Evolutionary conservation across 2,888 invertebrate genomes (phyloP), one percentile per base, ranked within the genome.

Genomic region (Philhelius pedissequus): DNA sequence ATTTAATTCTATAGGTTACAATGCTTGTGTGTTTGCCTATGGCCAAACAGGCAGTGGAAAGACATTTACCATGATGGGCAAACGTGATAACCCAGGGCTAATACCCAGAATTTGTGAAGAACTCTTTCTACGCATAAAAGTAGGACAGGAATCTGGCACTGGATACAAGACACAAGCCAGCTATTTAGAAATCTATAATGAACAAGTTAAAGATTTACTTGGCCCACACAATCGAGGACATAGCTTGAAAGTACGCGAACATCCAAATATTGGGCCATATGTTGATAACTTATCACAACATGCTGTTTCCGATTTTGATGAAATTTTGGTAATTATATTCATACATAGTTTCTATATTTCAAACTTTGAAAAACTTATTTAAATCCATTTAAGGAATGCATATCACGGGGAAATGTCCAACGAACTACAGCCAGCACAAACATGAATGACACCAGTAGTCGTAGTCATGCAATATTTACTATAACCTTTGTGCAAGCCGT

Each of bases 11-110:
- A 40, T 35, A 91, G 91, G 92, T 38, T 97, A 97, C 93, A 97
- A 97, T 92, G 97, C 97, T 77, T 97, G 97, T 90, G 96, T 97
- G 74, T 97, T 97, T 92, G 97, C 97, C 50, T 97, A 97, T 90
- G 97, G 97, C 20, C 97, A 97, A 93, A 97, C 97, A 3, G 97
- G 97, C 86, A 96, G 96, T 91, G 97, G 97, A 70, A 97, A 97
- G 92, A 97, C 97, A 0, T 97, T 96, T 90, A 97, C 97, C 38
- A 97, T 97, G 97, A 97, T 97, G 97, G 97, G 97, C 4, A 90
- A 90, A 4, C 91, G 95, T 94, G 96, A 95, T 87, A 94, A 94
- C 91, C 96, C 95, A 89, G 97, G 97, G 2, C 92, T 97, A 40
- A 97, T 97, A 89, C 97, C 97, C 0, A 93, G 97, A 78, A 97